Evolutionary conservation across 2,797 vertebrate genomes (phyloP).

Genomic region (Neosilurus hyrtlii): DNA sequence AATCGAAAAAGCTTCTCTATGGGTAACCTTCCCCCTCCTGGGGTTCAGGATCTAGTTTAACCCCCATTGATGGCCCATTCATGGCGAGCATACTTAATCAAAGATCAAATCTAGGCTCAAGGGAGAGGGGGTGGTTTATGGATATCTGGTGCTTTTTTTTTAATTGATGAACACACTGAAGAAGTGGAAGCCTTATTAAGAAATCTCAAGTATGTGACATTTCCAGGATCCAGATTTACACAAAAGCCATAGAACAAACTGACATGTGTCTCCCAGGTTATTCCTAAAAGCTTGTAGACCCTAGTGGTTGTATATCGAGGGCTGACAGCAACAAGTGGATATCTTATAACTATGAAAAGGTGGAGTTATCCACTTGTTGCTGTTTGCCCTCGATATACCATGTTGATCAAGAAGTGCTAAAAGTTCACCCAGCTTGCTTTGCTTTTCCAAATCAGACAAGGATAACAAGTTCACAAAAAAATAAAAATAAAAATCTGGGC

Average conservation of each 20-base stretch:
- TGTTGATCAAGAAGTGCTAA: conserved; percentile 62
- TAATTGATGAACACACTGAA: conserved; percentile 18
- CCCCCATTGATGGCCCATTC: conserved; percentile 16
- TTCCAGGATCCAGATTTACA: conserved; percentile 64
- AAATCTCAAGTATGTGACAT: conserved; percentile 65
- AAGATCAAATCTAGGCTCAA: conserved; percentile 24
- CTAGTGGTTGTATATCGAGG: conserved; percentile 49
- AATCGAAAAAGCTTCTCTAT: conserved; percentile 52
- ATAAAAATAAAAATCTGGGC: not conserved
- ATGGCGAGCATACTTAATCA: conserved; percentile 58
- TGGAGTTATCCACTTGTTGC: too few species aligned
- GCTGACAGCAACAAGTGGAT: too few species aligned
- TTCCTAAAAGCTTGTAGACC: conserved; percentile 60
- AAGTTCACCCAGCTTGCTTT: conserved; percentile 59
- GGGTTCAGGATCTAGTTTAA: conserved; percentile 56
- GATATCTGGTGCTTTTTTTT: conserved; percentile 16
- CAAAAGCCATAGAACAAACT: conserved; percentile 49
- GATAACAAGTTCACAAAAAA: conserved; percentile 39
- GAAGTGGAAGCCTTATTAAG: conserved; percentile 26
- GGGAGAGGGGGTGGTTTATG: not conserved
- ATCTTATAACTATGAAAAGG: too few species aligned
- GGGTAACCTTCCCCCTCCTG: conserved; percentile 55
- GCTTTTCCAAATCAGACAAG: conserved; percentile 44
- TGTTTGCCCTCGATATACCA: conserved; percentile 12
- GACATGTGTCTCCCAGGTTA: conserved; percentile 48